phyloP scores from a whole-genome alignment of 2,113 vertebrate genomes.

The Felis chaus region DNA sequence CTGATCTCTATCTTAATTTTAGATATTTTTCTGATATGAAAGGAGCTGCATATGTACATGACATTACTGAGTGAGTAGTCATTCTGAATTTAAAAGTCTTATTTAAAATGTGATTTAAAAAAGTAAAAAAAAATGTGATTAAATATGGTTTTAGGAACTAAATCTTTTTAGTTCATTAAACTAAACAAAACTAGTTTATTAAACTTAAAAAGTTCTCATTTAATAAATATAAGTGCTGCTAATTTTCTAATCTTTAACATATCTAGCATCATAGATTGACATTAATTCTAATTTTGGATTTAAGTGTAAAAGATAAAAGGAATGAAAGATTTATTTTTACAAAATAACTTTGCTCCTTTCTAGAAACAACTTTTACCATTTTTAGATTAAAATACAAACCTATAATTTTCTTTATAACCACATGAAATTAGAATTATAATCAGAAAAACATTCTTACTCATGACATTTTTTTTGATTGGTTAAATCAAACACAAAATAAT shows the following conservation, averaged over 20 bases:
- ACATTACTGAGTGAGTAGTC: background rate
- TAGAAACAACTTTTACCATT: background rate
- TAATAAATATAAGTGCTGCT: background rate
- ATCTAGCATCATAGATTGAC: background rate
- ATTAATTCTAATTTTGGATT: background rate
- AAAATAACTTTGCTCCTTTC: background rate
- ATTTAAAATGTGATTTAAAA: background rate
- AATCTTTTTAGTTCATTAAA: background rate
- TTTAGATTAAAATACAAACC: background rate
- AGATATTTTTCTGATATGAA: background rate
- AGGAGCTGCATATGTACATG: background rate
- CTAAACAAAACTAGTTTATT: background rate
- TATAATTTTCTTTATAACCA: background rate
- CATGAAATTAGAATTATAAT: background rate
- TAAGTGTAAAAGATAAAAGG: background rate
- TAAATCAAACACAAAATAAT: slow-evolving; percentile 12
- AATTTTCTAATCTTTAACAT: background rate
- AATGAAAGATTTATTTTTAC: background rate
- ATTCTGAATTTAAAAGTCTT: slow-evolving; percentile 1
- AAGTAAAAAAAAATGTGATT: background rate
- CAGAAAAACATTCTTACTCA: background rate
- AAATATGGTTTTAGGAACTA: background rate
- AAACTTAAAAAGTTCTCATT: background rate
- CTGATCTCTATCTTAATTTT: background rate
- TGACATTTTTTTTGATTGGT: background rate